phyloP scores from a whole-genome alignment of 2,797 vertebrate genomes.

The Halcyon badia region DNA sequence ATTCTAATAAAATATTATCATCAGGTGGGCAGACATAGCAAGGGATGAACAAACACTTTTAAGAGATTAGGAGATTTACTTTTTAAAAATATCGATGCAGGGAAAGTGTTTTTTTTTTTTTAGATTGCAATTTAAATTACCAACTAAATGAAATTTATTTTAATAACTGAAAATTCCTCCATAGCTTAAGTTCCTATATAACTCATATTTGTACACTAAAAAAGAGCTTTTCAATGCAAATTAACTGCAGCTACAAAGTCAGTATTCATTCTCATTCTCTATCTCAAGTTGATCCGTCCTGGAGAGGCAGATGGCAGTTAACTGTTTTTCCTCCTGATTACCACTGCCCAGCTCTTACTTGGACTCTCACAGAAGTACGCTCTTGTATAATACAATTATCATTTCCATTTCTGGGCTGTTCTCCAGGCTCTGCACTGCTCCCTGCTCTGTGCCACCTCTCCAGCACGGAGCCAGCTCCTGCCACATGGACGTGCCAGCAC shows the following conservation, averaged over 20 bases:
- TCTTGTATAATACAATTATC: background rate
- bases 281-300: background rate
- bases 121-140: background rate
- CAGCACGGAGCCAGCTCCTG: background rate
- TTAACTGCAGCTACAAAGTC: background rate
- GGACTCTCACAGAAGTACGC: background rate
- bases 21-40: conserved; percentile 2
- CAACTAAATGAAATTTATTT: background rate
- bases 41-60: background rate
- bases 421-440: background rate
- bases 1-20: conserved; percentile 36
- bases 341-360: background rate
- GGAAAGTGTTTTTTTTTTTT: background rate
- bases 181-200: background rate
- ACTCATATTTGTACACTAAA: background rate
- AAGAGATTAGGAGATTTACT: background rate
- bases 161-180: background rate
- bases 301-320: background rate
- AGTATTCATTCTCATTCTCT: background rate
- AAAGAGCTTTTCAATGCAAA: background rate
- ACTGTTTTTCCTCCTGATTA: background rate
- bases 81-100: background rate
- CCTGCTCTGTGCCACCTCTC: background rate
- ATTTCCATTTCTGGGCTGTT: background rate
- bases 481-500: background rate